Evolutionary conservation across 2,888 invertebrate genomes (phyloP).

Genomic region (Marasmarcha lunaedactyla): DNA sequence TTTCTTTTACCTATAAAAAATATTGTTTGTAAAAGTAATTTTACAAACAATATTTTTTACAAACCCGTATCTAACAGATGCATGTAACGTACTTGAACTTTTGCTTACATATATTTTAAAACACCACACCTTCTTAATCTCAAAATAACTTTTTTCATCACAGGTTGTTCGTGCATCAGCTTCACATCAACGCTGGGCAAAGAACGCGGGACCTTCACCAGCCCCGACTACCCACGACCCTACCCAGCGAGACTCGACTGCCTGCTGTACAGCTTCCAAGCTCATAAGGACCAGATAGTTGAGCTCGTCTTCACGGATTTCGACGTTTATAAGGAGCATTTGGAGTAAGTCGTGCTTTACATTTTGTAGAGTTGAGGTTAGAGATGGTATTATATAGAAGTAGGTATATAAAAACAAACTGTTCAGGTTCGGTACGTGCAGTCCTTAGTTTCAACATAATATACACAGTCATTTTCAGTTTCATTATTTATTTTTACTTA

Average conservation of each 20-base stretch:
- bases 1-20: too few species aligned
- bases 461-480: too few species aligned
- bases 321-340: slow-evolving; percentile 76
- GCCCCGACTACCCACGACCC: slow-evolving; percentile 84
- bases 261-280: slow-evolving; percentile 86
- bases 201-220: slow-evolving; percentile 84
- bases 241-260: slow-evolving; percentile 83
- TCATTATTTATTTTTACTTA: too few species aligned
- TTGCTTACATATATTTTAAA: neutral
- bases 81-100: too few species aligned
- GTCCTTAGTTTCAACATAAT: too few species aligned
- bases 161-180: slow-evolving; percentile 87
- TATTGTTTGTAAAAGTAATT: too few species aligned
- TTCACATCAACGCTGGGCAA: slow-evolving; percentile 84
- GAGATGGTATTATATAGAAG: too few species aligned
- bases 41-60: too few species aligned
- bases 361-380: neutral
- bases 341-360: slow-evolving; percentile 70
- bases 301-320: slow-evolving; percentile 85
- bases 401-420: too few species aligned
- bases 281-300: slow-evolving; percentile 82
- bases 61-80: too few species aligned
- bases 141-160: neutral
- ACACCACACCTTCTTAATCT: too few species aligned
- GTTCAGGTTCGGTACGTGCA: too few species aligned